phyloP scores from a whole-genome alignment of 2,888 invertebrate species.

The Cantharis rufa region DNA sequence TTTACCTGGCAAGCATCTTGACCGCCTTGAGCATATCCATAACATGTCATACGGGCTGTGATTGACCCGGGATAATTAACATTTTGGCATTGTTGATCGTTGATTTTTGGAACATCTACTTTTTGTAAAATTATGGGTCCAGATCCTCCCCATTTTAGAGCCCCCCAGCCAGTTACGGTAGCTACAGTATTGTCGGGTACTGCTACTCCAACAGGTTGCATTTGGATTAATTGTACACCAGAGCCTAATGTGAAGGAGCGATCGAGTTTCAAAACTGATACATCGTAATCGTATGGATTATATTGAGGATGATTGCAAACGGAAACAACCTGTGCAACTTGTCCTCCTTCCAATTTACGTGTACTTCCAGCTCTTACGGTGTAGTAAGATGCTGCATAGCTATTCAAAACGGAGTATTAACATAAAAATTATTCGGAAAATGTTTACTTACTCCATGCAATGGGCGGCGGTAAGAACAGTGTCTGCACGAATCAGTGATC shows the following conservation, averaged over 20 bases:
- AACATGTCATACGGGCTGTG: neutral
- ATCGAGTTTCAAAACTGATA: neutral
- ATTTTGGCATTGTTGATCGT: neutral
- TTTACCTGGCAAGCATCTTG: neutral
- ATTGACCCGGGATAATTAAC: neutral
- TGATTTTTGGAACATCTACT: neutral
- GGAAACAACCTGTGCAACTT: neutral
- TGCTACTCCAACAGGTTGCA: neutral
- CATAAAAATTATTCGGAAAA: neutral
- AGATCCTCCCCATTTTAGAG: neutral
- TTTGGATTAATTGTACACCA: neutral
- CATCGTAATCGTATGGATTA: neutral
- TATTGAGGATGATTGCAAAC: neutral
- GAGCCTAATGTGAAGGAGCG: neutral
- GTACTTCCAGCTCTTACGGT: neutral
- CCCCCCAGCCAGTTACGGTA: neutral
- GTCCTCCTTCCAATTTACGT: neutral
- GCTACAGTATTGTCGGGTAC: neutral
- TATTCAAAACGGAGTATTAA: neutral
- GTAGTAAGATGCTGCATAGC: neutral
- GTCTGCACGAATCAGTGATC: neutral
- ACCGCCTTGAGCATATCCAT: neutral
- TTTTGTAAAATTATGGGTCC: neutral
- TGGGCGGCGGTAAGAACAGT: conserved; percentile 4
- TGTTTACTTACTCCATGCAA: neutral